Conservation (phyloP, 30 jellyfish, hydroid and myxozoan species). For the Pelagia noctiluca region DNA sequence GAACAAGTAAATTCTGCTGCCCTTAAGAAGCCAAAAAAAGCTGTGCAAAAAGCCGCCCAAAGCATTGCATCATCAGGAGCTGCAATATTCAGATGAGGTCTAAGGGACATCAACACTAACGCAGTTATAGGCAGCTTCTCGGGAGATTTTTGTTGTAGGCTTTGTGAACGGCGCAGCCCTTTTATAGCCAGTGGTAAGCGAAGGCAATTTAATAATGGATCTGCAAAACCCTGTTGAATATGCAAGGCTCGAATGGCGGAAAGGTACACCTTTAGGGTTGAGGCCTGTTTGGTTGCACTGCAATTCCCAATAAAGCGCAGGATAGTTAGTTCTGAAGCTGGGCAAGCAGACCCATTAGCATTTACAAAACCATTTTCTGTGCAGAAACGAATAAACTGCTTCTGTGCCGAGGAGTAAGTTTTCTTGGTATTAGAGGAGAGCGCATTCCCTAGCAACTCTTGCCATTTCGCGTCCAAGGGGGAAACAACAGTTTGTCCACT, state of each 20-base stretch:
- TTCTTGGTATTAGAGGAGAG: not conserved
- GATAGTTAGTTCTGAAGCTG: conserved; percentile 40
- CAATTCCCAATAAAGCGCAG: not conserved
- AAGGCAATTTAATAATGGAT: conserved; percentile 5
- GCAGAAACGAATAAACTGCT: conserved; percentile 7
- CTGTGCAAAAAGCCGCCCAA: not conserved
- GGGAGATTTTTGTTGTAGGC: not conserved
- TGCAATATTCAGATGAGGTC: not conserved
- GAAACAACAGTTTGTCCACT: not conserved
- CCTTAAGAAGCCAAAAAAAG: not conserved
- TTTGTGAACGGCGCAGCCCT: conserved; percentile 10
- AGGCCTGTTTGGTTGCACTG: not conserved
- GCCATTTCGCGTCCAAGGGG: conserved; percentile 35
- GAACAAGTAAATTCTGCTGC: conserved; percentile 3
- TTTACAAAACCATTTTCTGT: not conserved
- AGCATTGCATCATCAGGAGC: not conserved
- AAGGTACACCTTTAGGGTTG: conserved; percentile 16
- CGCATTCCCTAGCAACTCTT: not conserved
- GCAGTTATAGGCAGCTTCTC: not conserved
- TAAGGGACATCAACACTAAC: not conserved
- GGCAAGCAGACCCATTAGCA: conserved; percentile 23
- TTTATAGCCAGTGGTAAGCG: conserved; percentile 22
- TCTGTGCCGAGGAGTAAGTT: conserved; percentile 8
- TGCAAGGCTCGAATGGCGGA: conserved; percentile 29
- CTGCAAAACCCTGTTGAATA: not conserved